Conservation (phyloP, 92 coral and sea anemone genomes). For the Nematostella vectensis region DNA sequence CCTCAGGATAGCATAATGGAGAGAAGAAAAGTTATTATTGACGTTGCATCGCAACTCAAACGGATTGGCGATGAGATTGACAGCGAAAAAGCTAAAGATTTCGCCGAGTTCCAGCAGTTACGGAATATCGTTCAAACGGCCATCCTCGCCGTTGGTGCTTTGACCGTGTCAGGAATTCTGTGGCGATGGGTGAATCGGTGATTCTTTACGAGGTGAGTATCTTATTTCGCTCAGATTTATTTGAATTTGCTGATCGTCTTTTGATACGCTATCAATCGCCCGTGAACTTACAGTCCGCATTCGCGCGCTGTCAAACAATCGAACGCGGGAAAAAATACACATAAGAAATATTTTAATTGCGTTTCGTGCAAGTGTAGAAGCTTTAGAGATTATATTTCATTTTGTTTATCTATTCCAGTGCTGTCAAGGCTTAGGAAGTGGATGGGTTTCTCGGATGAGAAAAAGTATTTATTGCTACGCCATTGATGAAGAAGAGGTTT, state of each 20-base stretch:
- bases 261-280: background rate
- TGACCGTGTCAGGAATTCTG: conserved; percentile 19
- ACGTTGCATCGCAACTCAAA: conserved; percentile 25
- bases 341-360: no score
- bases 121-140: conserved; percentile 12
- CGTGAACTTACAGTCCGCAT: background rate
- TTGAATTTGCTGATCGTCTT: background rate
- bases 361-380: no score
- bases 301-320: background rate
- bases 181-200: conserved; percentile 28
- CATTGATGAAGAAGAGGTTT: conserved; percentile 2
- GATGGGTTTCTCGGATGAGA: conserved; percentile 5
- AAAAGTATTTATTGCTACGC: conserved; percentile 4
- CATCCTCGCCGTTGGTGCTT: conserved; percentile 18
- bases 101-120: conserved; percentile 8
- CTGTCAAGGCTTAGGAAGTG: background rate
- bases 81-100: conserved; percentile 8
- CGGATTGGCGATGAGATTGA: conserved; percentile 33
- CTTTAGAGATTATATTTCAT: background rate
- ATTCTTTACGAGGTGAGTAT: background rate
- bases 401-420: background rate
- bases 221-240: background rate
- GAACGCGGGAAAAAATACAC: background rate
- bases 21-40: conserved; percentile 9
- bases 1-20: conserved; percentile 17